Base-by-base conservation (phyloP, 2,113 vertebrate species). In the Nansenia antarctica region DNA sequence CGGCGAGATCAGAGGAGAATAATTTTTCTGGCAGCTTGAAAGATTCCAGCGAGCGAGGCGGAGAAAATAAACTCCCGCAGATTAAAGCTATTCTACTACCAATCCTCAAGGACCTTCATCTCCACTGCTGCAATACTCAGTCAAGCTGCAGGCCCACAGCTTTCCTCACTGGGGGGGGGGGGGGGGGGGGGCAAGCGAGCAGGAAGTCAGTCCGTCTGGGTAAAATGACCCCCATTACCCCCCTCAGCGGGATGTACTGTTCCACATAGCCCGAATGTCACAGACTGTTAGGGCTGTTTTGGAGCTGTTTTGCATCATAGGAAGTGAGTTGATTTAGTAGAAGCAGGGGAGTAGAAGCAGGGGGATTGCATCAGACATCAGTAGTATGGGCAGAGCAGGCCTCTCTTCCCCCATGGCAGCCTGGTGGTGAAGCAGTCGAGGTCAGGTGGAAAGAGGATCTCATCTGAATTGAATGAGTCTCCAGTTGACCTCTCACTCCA, bases 401-500 rank as follows among this genome's bases (percentile, higher is more conserved):
- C 35, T 52, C 59, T 62, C n/a, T 22, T 34, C 18, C 18, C 3
- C 12, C n/a, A n/a, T 14, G 15, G 52, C 7, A 49, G 45, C 8
- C 18, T 20, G 39, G 3, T 62, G 5, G 22, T 58, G 29, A 34
- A 24, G 15, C n/a, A 22, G 30, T 29, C 8, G 58, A 35, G 69
- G 77, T 42, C 30, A 27, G 14, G 24, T 24, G 29, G 29, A 29
- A 54, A 24, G 31, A 20, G 12, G 27, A 42, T 65, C 29, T n/a
- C 66, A 54, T 30, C 15, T 34, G 27, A 69, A 26, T n/a, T 63
- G 47, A 32, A 66, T 54, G 35, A 65, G 24, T 20, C 66, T 69
- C 77, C 32, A 24, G 61, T 70, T 87, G 82, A 86, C 78, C 81
- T 90, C 84, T 89, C 53, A 78, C 89, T 80, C 91, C 91, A 85